Evolutionary conservation across 1,140 invertebrate species (phyloP), one percentile per base, ranked within the genome.

Genomic region (Zelostemma sp.): DNA sequence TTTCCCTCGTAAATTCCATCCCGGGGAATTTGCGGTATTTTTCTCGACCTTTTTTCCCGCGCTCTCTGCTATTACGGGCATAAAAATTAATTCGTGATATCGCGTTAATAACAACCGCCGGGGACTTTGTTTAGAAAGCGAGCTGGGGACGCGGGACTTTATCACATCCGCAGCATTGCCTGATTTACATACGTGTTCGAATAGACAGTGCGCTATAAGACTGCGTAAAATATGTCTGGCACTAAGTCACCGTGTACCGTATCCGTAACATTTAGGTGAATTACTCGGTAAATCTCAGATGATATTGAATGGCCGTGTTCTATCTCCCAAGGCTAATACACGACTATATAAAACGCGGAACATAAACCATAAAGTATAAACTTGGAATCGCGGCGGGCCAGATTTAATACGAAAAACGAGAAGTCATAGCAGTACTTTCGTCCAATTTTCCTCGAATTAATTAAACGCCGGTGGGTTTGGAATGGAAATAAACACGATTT

Each of bases 401-500:
- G 74, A 82, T 80, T 82, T 82, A 82, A 80, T 80, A 80, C 71
- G 71, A 65, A 74, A 79, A 80, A 80, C 80, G 74, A 75, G 50
- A 77, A 68, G 79, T 79, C 76, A 75, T 73, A n/a, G n/a, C n/a
- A n/a, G n/a, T n/a, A n/a, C n/a, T n/a, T n/a, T n/a, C n/a, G n/a
- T n/a, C n/a, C n/a, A n/a, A n/a, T n/a, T n/a, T n/a, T n/a, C n/a
- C n/a, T n/a, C n/a, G n/a, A n/a, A n/a, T n/a, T n/a, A n/a, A n/a
- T 28, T 28, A 28, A 28, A 28, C 3, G 8, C 25, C 3, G 25
- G 3, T 4, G 3, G 8, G 3, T 28, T 8, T 28, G 25, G 8
- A 3, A 8, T 28, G 8, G 25, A 28, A 28, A 28, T 8, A 3
- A 28, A 3, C 3, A 4, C 3, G 25, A 28, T 28, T 28, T 28